Percentiles rank a stretch among this genome's conserved stretches.
These are phyloP conservation scores for Dermolepida albohirtum DNA, from an alignment of 2,888 invertebrate genomes.

Conservation along the genomic window DNA sequence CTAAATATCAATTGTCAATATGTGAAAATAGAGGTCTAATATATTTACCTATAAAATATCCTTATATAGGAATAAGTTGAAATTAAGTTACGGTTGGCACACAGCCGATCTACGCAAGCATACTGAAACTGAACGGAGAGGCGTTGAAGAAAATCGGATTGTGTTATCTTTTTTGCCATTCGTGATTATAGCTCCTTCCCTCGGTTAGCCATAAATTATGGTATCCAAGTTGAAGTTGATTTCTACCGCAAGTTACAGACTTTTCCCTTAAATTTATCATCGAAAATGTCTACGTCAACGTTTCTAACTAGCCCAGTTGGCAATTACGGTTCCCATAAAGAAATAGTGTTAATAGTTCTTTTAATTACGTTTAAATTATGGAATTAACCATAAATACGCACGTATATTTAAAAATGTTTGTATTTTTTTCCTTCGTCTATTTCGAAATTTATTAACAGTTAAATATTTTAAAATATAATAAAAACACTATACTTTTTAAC, in stretches of 20 bases:
- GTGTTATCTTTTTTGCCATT: conserved; percentile 67
- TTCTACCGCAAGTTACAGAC: conserved; percentile 61
- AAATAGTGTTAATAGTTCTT: background rate
- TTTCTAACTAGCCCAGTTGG: conserved; percentile 35
- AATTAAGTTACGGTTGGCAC: conserved; percentile 47
- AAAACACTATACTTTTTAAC: no score
- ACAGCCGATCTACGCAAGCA: conserved; percentile 55
- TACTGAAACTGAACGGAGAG: conserved; percentile 58
- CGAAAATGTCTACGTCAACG: conserved; percentile 39
- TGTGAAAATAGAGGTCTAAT: background rate
- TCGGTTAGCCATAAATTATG: conserved; percentile 60
- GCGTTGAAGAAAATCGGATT: conserved; percentile 61
- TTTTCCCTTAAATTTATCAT: conserved; percentile 51
- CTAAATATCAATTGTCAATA: no score
- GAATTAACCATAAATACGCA: no score
- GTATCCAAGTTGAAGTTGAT: conserved; percentile 58
- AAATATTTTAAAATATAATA: no score
- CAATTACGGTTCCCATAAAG: conserved; percentile 26
- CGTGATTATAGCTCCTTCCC: conserved; percentile 63
- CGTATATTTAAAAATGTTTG: no score
- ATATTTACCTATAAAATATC: conserved; percentile 20
- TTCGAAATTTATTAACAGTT: no score
- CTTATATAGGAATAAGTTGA: conserved; percentile 29
- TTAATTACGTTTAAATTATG: background rate
- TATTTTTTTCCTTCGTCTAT: no score